A percentile compares a stretch with the other conserved stretches of the same genome.
phyloP scores from a whole-genome alignment of 2,113 vertebrate species.

The Ageneiosus marmoratus region DNA sequence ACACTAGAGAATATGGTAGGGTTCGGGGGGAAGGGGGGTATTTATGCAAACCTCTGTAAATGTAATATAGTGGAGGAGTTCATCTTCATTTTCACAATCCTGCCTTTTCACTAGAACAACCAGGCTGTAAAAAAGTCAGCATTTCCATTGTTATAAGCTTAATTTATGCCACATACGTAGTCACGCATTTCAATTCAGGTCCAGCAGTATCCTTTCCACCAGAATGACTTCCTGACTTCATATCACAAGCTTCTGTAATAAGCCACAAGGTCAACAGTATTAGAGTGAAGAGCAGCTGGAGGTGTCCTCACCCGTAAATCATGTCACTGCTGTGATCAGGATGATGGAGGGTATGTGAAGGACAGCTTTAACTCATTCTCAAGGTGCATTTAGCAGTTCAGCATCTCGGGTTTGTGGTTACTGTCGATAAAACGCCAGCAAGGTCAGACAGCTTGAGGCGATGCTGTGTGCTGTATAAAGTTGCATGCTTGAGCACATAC shows the following conservation, averaged over 20 bases:
- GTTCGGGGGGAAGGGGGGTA: not conserved
- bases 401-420: slow-evolving; percentile 15
- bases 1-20: not conserved
- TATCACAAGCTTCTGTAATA: not conserved
- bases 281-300: not conserved
- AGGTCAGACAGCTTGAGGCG: slow-evolving; percentile 35
- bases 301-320: slow-evolving; percentile 7
- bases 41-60: not conserved
- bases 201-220: not conserved
- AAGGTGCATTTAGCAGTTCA: slow-evolving; percentile 24
- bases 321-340: not conserved
- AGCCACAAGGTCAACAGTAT: slow-evolving; percentile 14
- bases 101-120: not conserved
- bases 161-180: slow-evolving; percentile 1
- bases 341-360: slow-evolving; percentile 12
- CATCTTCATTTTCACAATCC: not conserved
- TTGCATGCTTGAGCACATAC: slow-evolving; percentile 16
- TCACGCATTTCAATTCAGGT: not conserved
- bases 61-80: not conserved
- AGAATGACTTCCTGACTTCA: not conserved
- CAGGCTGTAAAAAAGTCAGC: not conserved
- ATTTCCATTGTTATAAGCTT: not conserved
- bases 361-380: slow-evolving; percentile 3
- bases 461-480: slow-evolving; percentile 12
- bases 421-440: slow-evolving; percentile 32